phyloP scores from a whole-genome alignment of 2,113 vertebrate species.

The Conger conger region DNA sequence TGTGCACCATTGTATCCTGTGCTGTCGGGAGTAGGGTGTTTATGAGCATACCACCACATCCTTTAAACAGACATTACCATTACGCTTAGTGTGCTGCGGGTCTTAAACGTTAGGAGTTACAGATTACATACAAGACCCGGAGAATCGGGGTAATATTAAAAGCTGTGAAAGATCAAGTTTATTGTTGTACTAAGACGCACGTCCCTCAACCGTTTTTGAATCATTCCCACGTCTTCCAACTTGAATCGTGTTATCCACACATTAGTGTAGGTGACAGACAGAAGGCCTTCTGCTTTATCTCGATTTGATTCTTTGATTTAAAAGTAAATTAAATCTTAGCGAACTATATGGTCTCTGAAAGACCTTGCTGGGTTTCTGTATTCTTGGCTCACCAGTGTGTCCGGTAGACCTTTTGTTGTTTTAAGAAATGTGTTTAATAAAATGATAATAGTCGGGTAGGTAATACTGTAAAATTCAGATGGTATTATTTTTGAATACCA shows the following conservation, averaged over 20 bases:
- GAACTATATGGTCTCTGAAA: neutral
- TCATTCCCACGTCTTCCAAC: neutral
- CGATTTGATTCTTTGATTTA: neutral
- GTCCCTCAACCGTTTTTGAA: neutral
- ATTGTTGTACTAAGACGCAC: neutral
- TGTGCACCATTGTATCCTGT: neutral
- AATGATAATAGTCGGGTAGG: neutral
- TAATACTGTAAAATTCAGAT: neutral
- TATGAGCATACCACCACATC: neutral
- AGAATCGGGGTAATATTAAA: neutral
- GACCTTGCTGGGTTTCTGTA: neutral
- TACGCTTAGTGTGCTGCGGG: neutral
- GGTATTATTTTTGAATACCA: too few relatives aligned
- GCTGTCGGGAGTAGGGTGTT: neutral
- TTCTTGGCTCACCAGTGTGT: neutral
- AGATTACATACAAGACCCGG: neutral
- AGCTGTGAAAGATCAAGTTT: neutral
- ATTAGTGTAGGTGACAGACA: neutral
- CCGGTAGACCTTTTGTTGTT: neutral
- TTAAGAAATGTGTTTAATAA: neutral
- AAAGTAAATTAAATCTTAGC: neutral
- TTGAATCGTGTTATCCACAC: too few relatives aligned
- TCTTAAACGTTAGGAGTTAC: neutral
- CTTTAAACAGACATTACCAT: neutral
- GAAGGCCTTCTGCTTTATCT: neutral